Evolutionary conservation across 2,797 vertebrate genomes (phyloP), one percentile per base, ranked within the genome.

Genomic region (Smutsia gigantea): DNA sequence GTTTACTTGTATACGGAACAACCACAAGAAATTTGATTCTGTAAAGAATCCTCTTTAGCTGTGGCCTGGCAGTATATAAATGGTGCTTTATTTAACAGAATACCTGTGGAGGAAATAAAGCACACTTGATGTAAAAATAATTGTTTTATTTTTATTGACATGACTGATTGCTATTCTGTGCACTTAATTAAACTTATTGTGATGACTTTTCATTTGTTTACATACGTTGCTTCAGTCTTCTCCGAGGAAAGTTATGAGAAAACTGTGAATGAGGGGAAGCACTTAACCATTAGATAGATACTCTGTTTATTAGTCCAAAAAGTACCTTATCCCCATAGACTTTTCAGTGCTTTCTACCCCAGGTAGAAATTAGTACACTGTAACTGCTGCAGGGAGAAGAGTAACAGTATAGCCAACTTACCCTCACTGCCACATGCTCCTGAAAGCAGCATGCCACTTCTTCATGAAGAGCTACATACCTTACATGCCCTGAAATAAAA

Each of bases 1-100:
- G 99, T 99, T 99, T 99, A 99, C 99, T 99, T 99, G 99, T 99
- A 99, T 98, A 99, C 99, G 99, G 99, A 99, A 99, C 99, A 99
- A 99, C 99, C 99, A 99, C 99, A 99, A 99, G 99, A 99, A 99
- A 99, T 99, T 99, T 99, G 99, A 99, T 99, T 99, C 99, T 99
- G 99, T 99, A 99, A 99, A 99, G 99, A 99, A 99, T 99, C 99
- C 98, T 99, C 98, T 99, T 99, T 99, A 99, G 99, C 99, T 99
- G 99, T 99, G 99, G 99, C 99, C 99, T 99, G 99, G 99, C 99
- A 99, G 99, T 99, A 99, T 99, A 99, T 99, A 99, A 99, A 99
- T 99, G 99, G 99, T 99, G 99, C 99, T 99, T 99, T 99, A 99
- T 99, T 99, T 99, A 99, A 99, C 99, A 99, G 99, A 99, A 99